These are phyloP conservation scores for Plagodis dolabraria DNA, from an alignment of 2,888 invertebrate species.

Conservation along the genomic window DNA sequence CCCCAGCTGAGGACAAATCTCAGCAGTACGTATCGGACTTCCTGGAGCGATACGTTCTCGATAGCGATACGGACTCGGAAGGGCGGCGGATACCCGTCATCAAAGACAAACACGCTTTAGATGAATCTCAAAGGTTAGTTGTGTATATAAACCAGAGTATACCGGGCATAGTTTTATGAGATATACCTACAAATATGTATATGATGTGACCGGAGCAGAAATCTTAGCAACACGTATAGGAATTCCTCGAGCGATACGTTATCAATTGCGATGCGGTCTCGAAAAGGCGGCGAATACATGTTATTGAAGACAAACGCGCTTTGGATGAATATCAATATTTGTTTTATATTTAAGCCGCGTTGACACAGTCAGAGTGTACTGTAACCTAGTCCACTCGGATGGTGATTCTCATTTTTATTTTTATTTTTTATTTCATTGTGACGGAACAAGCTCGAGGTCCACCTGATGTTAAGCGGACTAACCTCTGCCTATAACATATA, in stretches of 20 bases:
- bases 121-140: constrained; percentile 56
- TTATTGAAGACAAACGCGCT: constrained; percentile 63
- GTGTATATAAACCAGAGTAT: too few relatives aligned
- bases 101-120: constrained; percentile 55
- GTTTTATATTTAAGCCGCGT: not conserved
- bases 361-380: too few relatives aligned
- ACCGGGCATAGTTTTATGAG: too few relatives aligned
- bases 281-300: constrained; percentile 80
- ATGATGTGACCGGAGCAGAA: constrained; percentile 67
- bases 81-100: constrained; percentile 80
- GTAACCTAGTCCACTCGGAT: too few relatives aligned
- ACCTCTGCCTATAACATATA: too few relatives aligned
- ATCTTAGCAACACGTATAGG: constrained; percentile 79
- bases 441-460: too few relatives aligned
- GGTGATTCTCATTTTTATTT: too few relatives aligned
- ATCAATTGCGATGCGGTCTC: constrained; percentile 87
- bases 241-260: constrained; percentile 86
- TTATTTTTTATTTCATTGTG: too few relatives aligned
- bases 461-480: too few relatives aligned
- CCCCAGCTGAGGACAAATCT: constrained; percentile 76
- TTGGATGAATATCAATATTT: constrained; percentile 57
- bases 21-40: constrained; percentile 82
- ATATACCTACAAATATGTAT: too few relatives aligned
- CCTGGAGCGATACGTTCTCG: constrained; percentile 86
- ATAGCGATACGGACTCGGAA: constrained; percentile 87